Evolutionary conservation across 1,140 invertebrate species (phyloP), one percentile per base, ranked within the genome.

Genomic region (Euglossa dilemma): DNA sequence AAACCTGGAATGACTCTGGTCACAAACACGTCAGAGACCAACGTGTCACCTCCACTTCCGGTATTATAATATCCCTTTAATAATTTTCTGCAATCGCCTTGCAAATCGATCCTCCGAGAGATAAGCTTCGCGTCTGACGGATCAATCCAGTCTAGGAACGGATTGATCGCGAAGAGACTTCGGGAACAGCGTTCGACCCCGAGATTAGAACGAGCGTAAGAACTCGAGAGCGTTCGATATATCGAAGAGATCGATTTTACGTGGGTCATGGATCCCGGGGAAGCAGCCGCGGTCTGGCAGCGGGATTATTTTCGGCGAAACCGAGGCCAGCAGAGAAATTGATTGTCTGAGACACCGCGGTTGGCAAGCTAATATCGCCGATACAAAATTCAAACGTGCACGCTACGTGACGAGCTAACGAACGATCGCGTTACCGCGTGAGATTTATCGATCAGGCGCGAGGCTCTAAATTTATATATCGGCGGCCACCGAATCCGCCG

Each of bases 241-340:
- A 50, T 23, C n/a, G n/a, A 57, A 67, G 16, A 36, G 36, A 47
- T 70, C 76, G 77, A 52, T 63, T 64, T 73, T 61, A 18, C 78
- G 57, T 69, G 57, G 57, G 47, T 64, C 57, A 73, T 73, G 25
- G 69, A 79, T 80, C 28, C 14, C 28, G 12, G n/a, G 23, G n/a
- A n/a, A n/a, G 28, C 54, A 16, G 63, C 54, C 45, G 28, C 50
- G 47, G 36, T 54, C n/a, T 70, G 57, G 25, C 56, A 6, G 54
- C 12, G 78, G 52, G 12, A 80, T 63, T 80, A 80, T 80, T 80
- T 72, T 80, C 43, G 78, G 45, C 78, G 43, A 36, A 59, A 72
- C 63, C 78, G 67, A 72, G 69, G 78, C 67, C 78, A 73, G 3
- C 69, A 45, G 69, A 28, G 69, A 72, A 80, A 80, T 80, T 80